Conservation (phyloP, 2,113 vertebrate genomes). For the Syngnathus scovelli region DNA sequence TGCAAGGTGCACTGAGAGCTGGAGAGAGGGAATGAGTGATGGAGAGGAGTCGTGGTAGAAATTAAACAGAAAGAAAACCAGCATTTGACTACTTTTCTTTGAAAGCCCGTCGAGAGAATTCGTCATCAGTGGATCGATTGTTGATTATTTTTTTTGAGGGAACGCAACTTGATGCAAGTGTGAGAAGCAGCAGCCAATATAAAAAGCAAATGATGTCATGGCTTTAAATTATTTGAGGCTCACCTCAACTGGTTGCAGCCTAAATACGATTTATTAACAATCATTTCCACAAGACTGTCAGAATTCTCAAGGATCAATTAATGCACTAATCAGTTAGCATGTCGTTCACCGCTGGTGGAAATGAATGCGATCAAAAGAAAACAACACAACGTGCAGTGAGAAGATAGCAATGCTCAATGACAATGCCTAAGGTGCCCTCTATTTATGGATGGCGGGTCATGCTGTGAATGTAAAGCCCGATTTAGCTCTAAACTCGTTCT, state of each 20-base stretch:
- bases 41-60: background rate
- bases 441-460: conserved; percentile 50
- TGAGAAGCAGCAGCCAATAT: background rate
- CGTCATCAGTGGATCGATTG: background rate
- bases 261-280: background rate
- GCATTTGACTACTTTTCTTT: background rate
- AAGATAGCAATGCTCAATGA: conserved; percentile 49
- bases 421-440: conserved; percentile 61
- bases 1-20: conserved; percentile 38
- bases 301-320: background rate
- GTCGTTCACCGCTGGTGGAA: conserved; percentile 9
- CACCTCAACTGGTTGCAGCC: background rate
- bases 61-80: conserved; percentile 21
- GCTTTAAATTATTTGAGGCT: background rate
- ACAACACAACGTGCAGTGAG: conserved; percentile 34
- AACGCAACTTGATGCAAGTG: background rate
- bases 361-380: conserved; percentile 23
- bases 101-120: background rate
- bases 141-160: background rate
- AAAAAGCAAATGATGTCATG: background rate
- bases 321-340: background rate
- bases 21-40: background rate
- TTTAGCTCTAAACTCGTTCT: conserved; percentile 54
- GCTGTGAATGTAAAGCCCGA: conserved; percentile 56
- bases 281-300: background rate